Base-by-base conservation (phyloP, 2,797 vertebrate genomes). In the Ptychadena robeensis region DNA sequence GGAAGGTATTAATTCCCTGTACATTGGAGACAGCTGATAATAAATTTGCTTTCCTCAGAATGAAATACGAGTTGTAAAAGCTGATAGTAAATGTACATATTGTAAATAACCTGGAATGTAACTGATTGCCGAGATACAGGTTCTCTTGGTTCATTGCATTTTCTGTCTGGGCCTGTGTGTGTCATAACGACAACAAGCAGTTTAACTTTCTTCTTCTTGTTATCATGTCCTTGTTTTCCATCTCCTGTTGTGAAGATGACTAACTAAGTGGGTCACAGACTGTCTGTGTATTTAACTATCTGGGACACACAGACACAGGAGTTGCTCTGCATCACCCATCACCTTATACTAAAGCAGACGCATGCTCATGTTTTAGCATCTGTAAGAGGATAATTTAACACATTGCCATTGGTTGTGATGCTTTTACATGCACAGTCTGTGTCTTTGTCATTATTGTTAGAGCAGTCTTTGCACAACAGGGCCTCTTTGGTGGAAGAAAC, bases 391-490 rank as follows among this genome's bases (percentile, higher is more conserved):
- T 37, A 12, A 38, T 65, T 22, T 0, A 44, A 66, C 8, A 9
- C 2, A 12, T 73, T 30, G 7, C n/a, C 30, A 27, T 10, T 14
- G 32, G 40, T 18, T 9, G 22, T 10, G 3, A 0, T 9, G 18
- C 40, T 25, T 22, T 4, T 12, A 63, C 15, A 31, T 25, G 34
- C 27, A 10, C 15, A 34, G 27, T 67, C 61, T 63, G 40, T 11
- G 28, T 38, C n/a, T 0, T 61, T 1, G 12, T 57, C 15, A 3
- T 82, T 85, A 1, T 38, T 12, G 1, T 74, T 79, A 5, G 81
- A 44, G 65, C 82, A 86, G 57, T 77, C 80, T 0, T 76, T 85
- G 72, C 82, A 82, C 72, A 83, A 83, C 31, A 83, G 61, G 0
- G 63, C 85, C 34, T 85, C 12, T 64, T 59, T n/a, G n/a, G n/a